phyloP scores from a whole-genome alignment of 2,888 invertebrate genomes.

The Branchipolynoe longqiensis region DNA sequence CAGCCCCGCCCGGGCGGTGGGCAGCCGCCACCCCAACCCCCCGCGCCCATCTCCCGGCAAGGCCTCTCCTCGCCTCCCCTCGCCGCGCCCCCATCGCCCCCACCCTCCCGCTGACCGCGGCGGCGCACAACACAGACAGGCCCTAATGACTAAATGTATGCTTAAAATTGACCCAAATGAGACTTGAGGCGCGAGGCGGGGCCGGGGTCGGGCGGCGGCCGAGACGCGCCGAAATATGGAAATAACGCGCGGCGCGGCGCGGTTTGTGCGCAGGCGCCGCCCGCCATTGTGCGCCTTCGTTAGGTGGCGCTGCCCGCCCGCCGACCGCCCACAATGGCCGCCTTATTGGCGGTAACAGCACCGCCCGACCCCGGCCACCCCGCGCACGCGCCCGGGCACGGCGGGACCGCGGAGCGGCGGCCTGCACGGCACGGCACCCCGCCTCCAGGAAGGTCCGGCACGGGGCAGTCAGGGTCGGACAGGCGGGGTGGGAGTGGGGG shows the following conservation, averaged over 20 bases:
- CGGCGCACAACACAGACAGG: slow-evolving; percentile 4
- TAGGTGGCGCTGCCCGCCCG: slow-evolving; percentile 23
- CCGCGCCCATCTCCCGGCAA: not conserved
- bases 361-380: not conserved
- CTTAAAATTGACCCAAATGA: slow-evolving; percentile 45
- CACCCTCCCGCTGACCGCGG: not conserved
- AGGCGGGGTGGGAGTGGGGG: too few species aligned
- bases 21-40: not conserved
- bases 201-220: not conserved
- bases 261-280: slow-evolving; percentile 17
- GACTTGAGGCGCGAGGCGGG: too few species aligned
- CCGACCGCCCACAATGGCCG: not conserved
- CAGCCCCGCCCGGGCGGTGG: not conserved
- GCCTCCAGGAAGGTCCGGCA: too few species aligned
- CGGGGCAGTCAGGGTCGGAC: too few species aligned
- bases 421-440: not conserved
- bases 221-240: slow-evolving; percentile 1
- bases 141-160: slow-evolving; percentile 48
- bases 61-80: not conserved
- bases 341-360: not conserved
- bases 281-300: slow-evolving; percentile 5
- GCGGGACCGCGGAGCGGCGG: not conserved
- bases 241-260: slow-evolving; percentile 16
- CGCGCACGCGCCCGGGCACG: not conserved
- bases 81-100: not conserved